Evolutionary conservation across 2,797 vertebrate genomes (phyloP), one percentile per base, ranked within the genome.

Genomic region (Falco novaeseelandiae): DNA sequence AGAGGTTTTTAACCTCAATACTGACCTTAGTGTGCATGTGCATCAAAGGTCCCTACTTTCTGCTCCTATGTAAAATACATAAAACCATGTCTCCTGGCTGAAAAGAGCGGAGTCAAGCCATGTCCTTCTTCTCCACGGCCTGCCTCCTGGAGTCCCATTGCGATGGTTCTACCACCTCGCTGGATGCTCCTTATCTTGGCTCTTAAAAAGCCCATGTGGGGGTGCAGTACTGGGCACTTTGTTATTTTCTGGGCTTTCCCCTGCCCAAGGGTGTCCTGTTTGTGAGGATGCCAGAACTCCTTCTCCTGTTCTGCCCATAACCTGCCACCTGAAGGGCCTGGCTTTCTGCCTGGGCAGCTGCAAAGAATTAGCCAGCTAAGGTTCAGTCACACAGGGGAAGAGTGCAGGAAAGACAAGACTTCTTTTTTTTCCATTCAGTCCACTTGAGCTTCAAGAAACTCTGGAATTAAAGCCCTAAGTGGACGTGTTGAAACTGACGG

Each of bases 261-360:
- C 65, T 94, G 72, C 88, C 62, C 83, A 90, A 81, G 79, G 80
- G 66, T 78, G 52, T 70, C 49, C 40, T 91, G 65, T 78, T 74
- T 90, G 81, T 85, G 48, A 92, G 38, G 48, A 55, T 76, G 70
- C 83, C 96, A 95, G 59, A 82, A 70, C 14, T 88, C 36, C 18
- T 87, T 58, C 89, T 86, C 66, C 83, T 70, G n/a, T 72, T 93
- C 51, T 85, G 86, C 81, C 81, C 70, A 66, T 54, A 93, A 89
- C 55, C 21, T 12, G 12, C 70, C 55, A 93, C 92, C 90, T 82
- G 77, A 94, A 91, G 78, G 26, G 38, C 79, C 78, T 97, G 96
- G 93, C 86, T 87, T 82, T 89, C 92, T 94, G 92, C 88, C 92
- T 72, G 66, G 48, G 38, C 86, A 95, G 92, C 81, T 96, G 83